phyloP scores from a whole-genome alignment of 1,140 invertebrate genomes.

The Drosophila baimaii region DNA sequence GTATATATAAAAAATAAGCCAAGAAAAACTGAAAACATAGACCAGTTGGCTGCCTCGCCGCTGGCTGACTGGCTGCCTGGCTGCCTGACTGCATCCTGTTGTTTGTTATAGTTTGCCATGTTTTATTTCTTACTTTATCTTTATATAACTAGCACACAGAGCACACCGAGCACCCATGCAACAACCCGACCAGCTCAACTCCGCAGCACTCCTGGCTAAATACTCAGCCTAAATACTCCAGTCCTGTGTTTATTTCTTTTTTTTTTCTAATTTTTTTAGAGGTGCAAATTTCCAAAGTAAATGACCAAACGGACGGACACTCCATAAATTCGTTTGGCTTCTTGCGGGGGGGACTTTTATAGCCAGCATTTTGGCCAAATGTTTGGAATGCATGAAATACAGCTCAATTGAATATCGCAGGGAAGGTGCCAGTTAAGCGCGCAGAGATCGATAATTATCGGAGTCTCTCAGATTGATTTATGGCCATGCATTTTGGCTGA shows the following conservation, averaged over 20 bases:
- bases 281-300: constrained; percentile 66
- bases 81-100: constrained; percentile 71
- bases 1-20: constrained; percentile 8
- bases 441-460: constrained; percentile 47
- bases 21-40: constrained; percentile 40
- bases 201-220: constrained; percentile 34
- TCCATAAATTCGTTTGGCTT: constrained; percentile 28
- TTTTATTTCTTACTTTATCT: constrained; percentile 79
- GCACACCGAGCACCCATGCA: constrained; percentile 41
- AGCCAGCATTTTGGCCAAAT: constrained; percentile 33
- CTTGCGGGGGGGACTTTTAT: constrained; percentile 25
- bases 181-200: constrained; percentile 17
- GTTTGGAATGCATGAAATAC: constrained; percentile 54
- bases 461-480: constrained; percentile 26
- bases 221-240: constrained; percentile 70
- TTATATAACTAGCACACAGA: constrained; percentile 72
- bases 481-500: background rate
- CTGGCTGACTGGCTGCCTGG: constrained; percentile 28
- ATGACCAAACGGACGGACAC: constrained; percentile 18
- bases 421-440: constrained; percentile 30
- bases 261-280: constrained; percentile 4
- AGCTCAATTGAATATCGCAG: constrained; percentile 41
- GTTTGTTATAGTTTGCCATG: constrained; percentile 77
- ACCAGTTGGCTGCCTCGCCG: constrained; percentile 57
- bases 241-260: constrained; percentile 6